Base-by-base conservation (phyloP, 2,113 vertebrate genomes). In the Oreotrochilus melanogaster region DNA sequence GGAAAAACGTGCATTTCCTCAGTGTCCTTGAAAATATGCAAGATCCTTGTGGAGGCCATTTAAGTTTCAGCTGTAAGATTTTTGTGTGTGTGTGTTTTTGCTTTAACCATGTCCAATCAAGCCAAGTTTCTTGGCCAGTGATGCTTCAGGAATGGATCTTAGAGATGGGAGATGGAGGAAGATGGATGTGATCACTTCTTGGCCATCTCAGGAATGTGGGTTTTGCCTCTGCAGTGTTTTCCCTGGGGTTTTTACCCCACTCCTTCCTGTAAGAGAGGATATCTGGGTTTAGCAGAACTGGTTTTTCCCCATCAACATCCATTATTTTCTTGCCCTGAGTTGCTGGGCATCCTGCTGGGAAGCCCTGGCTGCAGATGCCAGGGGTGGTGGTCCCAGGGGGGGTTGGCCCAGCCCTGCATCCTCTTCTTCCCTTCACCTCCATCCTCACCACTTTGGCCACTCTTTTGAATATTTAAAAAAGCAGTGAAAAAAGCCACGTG, bases 11-110 rank as follows among this genome's bases (percentile, higher is more conserved):
- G 71, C 50, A 70, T 96, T 94, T 96, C 82, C 88, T 95, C 73
- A 73, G 86, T 48, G 76, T 83, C 82, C 75, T 86, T 93, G 86
- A 92, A 97, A 95, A 90, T 71, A 92, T 75, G 79, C 53, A 37
- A 71, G 85, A 86, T 66, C 60, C 78, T 94, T 86, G 72, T 80
- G 51, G 88, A 94, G 61, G 33, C 10, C 14, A 24, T 92, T 92
- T 45, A 79, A 78, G 27, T 84, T 78, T 78, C 80, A 91, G 39
- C 72, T 84, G 11, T 91, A 94, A 67, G 88, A 37, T 60, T 62
- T 72, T 42, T 75, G 35, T 64, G 14, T 81, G 42, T 0, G 2
- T 75, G 65, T 6, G 6, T 95, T 93, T 94, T 92, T 7, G 1
- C 88, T 90, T 86, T 74, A 95, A 88, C 42, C 53, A 69, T 1